Evolutionary conservation across 2,797 vertebrate species (phyloP), one percentile per base, ranked within the genome.

Genomic region (Eulemur rubriventer): DNA sequence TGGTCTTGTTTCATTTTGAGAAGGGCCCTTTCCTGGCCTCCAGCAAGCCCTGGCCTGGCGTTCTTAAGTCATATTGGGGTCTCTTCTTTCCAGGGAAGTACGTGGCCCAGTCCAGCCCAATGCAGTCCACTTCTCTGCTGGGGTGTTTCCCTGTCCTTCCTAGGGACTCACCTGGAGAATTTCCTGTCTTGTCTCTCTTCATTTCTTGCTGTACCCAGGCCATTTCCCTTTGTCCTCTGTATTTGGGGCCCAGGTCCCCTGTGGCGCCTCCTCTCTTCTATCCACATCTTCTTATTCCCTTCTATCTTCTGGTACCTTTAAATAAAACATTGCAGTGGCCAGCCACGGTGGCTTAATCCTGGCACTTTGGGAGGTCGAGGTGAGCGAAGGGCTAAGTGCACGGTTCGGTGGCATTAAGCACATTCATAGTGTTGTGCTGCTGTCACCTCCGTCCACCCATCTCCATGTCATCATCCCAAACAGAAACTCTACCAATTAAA

Each of bases 31-130:
- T 78, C 22, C 33, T 50, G 20, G 33, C 10, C 17, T 90, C 28
- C 4, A 43, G 43, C 14, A 50, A 87, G 73, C 61, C 55, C 43
- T 59, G n/a, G 61, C 82, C 73, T n/a, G 38, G 67, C 28, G n/a
- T 80, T 59, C 69, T 48, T n/a, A 65, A 76, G 41, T 78, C 73
- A 85, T 14, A 2, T 2, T 9, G 20, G 33, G 46, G 14, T 63
- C 72, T 73, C 26, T 24, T 76, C 83, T 92, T 52, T 70, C 61
- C 78, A 55, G 67, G 48, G 0, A 33, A 30, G 76, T 35, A 10
- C 12, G 2, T 5, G 30, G 46, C 72, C 84, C 30, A 1, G 78
- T 59, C 28, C n/a, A 0, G 52, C n/a, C 14, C 6, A 0, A 0
- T 17, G 50, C 30, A 38, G 14, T 35, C 76, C 26, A 2, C 35